Evolutionary conservation across 2,797 vertebrate genomes (phyloP), one percentile per base, ranked within the genome.

Genomic region (Phoxinus dragarum): DNA sequence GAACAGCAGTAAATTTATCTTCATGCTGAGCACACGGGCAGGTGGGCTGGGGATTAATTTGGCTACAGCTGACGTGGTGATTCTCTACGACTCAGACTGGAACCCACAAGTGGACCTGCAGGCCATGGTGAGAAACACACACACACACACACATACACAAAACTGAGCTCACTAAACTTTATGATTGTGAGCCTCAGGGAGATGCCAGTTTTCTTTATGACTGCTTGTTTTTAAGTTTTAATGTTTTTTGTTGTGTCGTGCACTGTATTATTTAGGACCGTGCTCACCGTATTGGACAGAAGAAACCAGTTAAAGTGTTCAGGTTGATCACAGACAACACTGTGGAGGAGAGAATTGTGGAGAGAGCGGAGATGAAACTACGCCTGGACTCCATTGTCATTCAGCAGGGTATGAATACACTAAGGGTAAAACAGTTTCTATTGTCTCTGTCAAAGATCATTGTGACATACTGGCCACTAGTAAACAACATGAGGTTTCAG

Each of bases 71-170:
- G 97, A 97, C 87, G 96, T 97, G 3, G 97, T 97, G 31, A 97
- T 97, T 90, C 93, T 97, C 2, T 97, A 97, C 75, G 97, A 97
- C 92, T 97, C 96, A 47, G 96, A 97, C 90, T 97, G 97, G 96
- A 97, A 97, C 88, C 97, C 97, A 14, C 97, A 97, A 95, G 97
- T 97, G 69, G 96, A 97, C 88, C 95, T 97, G 81, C 97, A 97
- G 85, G 96, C 96, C 72, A 97, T 97, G 96, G 97, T 97, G 92
- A 88, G 90, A 59, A 31, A 59, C 11, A 71, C 66, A 71, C 61
- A 47, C 59, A 36, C 68, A 66, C 47, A 71, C 52, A 76, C 31
- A 27, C 36, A 81, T 3, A 52, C 64, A 79, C 84, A 86, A 52
- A 84, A 21, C 49, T 73, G 74, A 71, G 77, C 69, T 64, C 68